These are phyloP conservation scores for Scaptomyza graminum DNA, from an alignment of 1,140 invertebrate species.

Conservation along the genomic window DNA sequence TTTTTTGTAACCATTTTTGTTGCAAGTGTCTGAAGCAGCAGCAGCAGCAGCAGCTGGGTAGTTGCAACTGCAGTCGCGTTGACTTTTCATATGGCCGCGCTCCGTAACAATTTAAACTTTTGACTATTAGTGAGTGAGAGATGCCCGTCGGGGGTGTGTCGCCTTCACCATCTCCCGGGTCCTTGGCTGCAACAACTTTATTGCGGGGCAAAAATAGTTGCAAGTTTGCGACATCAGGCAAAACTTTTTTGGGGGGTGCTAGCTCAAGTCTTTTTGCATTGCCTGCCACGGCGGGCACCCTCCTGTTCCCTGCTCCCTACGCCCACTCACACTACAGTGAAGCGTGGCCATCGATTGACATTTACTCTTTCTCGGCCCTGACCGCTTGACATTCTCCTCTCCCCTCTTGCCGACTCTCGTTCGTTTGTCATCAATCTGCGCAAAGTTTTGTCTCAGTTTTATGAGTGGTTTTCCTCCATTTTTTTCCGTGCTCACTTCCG, in stretches of 20 bases:
- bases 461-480: constrained; percentile 46
- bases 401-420: neutral
- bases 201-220: constrained; percentile 63
- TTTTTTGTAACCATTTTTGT: constrained; percentile 14
- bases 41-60: constrained; percentile 10
- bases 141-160: constrained; percentile 19
- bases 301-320: neutral
- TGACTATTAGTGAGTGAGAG: constrained; percentile 68
- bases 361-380: constrained; percentile 23
- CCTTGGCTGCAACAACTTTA: neutral
- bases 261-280: constrained; percentile 18
- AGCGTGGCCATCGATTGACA: constrained; percentile 72
- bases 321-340: constrained; percentile 14
- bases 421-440: constrained; percentile 41
- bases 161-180: neutral
- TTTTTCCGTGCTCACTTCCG: constrained; percentile 5
- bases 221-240: constrained; percentile 67
- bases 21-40: constrained; percentile 32
- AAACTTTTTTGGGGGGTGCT: constrained; percentile 51
- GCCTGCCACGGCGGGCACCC: neutral
- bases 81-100: constrained; percentile 78
- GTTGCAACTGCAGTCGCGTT: constrained; percentile 36
- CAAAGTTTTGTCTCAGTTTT: constrained; percentile 49
- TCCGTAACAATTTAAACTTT: constrained; percentile 78
- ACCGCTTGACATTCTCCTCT: constrained; percentile 11